Base-by-base conservation (phyloP, 2,888 invertebrate genomes). In the Pharmacophagus antenor region DNA sequence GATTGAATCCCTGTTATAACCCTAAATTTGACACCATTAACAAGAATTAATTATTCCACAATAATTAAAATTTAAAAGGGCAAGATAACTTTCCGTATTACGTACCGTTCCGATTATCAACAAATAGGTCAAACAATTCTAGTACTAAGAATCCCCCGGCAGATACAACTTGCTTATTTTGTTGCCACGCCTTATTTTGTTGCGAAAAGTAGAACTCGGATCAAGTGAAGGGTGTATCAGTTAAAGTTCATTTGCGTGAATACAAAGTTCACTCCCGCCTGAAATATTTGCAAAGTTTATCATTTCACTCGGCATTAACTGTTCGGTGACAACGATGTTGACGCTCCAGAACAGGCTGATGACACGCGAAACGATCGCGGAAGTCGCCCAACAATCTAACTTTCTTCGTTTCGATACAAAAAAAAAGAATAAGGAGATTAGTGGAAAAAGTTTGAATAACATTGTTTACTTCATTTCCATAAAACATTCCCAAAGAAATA, bases 301-400 rank as follows among this genome's bases (percentile, higher is more conserved):
- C n/a, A n/a, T 69, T 70, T 64, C 61, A 67, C 65, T 70, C 64
- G 59, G 64, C 63, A 64, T 68, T 68, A 70, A 70, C 67, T 67
- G 66, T 64, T 71, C 60, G 63, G 66, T 56, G 67, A 64, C 64
- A 62, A 63, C 65, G 62, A 63, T 62, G 64, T 65, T 64, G 63
- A 62, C 63, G 59, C 62, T 64, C 60, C 55, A 56, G 62, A 58
- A 55, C 56, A 58, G 56, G 61, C 58, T 61, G 62, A 64, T 63
- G 62, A 62, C 63, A 53, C 48, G 51, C 48, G 48, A 56, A 47
- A 54, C 41, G 27, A 56, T 54, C 54, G 44, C 44, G 41, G 37
- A 27, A 56, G 23, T 48, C 47, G 55, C 61, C 55, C 49, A 60
- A 62, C 64, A 60, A 61, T 61, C 62, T 47, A 64, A 65, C 62